Conservation (phyloP, 2,888 invertebrate species). For the Quadroppia sp. region DNA sequence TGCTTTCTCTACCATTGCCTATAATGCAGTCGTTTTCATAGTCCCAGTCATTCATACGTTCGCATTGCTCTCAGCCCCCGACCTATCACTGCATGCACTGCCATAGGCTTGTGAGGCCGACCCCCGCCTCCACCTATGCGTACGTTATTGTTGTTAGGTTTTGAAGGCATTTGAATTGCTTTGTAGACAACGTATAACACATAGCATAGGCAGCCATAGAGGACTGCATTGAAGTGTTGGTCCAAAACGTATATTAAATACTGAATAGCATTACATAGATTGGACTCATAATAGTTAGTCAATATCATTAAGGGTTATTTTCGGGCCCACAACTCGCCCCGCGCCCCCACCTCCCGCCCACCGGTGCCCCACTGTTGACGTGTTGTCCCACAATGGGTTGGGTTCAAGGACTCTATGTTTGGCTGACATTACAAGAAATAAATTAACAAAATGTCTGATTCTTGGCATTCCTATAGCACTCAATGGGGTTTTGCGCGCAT, state of each 20-base stretch:
- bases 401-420: conserved; percentile 26
- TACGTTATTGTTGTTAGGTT: not conserved
- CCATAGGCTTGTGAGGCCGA: not conserved
- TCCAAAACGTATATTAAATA: conserved; percentile 6
- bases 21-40: no score
- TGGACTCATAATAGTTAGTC: not conserved
- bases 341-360: not conserved
- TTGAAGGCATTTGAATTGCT: not conserved
- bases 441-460: conserved; percentile 33
- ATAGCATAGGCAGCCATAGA: conserved; percentile 16
- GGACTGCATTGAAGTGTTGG: not conserved
- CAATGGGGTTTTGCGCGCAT: not conserved
- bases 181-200: not conserved
- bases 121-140: not conserved
- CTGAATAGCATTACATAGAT: conserved; percentile 18
- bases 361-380: not conserved
- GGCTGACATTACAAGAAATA: conserved; percentile 15
- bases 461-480: not conserved
- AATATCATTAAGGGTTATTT: not conserved
- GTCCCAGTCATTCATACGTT: no score
- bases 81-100: not conserved
- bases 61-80: no score
- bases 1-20: not conserved
- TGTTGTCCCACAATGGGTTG: conserved; percentile 17
- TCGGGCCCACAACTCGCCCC: no score